phyloP scores from a whole-genome alignment of 2,113 vertebrate species.

The Caranx ignobilis region DNA sequence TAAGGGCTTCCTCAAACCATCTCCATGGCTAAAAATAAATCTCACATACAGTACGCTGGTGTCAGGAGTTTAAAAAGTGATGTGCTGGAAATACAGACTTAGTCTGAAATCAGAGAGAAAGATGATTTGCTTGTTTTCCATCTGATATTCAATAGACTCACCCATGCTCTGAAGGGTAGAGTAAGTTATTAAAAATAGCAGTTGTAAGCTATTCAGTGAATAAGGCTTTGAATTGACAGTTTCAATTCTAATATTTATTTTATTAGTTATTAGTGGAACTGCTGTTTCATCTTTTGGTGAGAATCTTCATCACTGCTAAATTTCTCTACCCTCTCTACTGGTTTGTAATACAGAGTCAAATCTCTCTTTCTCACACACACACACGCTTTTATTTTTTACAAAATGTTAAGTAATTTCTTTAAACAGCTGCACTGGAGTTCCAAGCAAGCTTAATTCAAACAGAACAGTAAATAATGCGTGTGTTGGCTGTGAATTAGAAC shows the following conservation, averaged over 20 bases:
- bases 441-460: background rate
- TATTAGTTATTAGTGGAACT: background rate
- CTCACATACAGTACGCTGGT: slow-evolving; percentile 18
- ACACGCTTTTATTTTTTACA: background rate
- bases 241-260: too few species aligned
- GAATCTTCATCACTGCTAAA: background rate
- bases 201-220: background rate
- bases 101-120: background rate
- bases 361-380: background rate
- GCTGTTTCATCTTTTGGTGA: background rate
- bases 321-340: background rate
- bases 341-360: background rate
- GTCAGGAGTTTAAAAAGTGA: slow-evolving; percentile 42
- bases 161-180: too few species aligned
- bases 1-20: slow-evolving; percentile 70
- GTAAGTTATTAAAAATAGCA: background rate
- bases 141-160: background rate
- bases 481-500: background rate
- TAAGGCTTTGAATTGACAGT: too few species aligned
- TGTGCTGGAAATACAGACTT: slow-evolving; percentile 22
- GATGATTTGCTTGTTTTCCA: background rate
- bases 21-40: slow-evolving; percentile 77
- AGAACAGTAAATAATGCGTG: background rate
- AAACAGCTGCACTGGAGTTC: background rate
- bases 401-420: background rate